Evolutionary conservation across 2,888 invertebrate species (phyloP).

Genomic region (Phyto melanocephala): DNA sequence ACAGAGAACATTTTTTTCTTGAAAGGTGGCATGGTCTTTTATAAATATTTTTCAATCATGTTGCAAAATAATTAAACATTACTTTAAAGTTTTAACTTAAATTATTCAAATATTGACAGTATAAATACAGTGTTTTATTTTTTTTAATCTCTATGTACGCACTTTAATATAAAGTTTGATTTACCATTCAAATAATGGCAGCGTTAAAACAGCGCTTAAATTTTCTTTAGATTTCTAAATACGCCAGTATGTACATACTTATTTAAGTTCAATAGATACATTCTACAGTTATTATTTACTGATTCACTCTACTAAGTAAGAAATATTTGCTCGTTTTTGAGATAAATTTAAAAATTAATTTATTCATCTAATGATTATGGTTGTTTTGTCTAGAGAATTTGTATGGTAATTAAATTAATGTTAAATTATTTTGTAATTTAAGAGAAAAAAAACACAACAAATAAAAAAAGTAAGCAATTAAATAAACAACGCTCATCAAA

Average conservation of each 20-base stretch:
- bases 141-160: too few relatives aligned
- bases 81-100: not conserved
- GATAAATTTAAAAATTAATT: constrained; percentile 28
- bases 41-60: too few relatives aligned
- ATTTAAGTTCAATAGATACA: too few relatives aligned
- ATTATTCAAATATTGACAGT: constrained; percentile 22
- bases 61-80: not conserved
- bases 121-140: constrained; percentile 24
- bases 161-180: too few relatives aligned
- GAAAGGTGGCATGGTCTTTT: too few relatives aligned
- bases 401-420: constrained; percentile 42
- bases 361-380: constrained; percentile 47
- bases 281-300: not conserved
- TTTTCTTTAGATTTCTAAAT: too few relatives aligned
- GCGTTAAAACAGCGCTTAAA: too few relatives aligned
- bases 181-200: too few relatives aligned
- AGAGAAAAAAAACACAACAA: not conserved
- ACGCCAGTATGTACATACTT: too few relatives aligned
- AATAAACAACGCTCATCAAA: constrained; percentile 14
- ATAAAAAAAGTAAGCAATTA: constrained; percentile 13
- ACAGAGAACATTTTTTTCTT: too few relatives aligned
- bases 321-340: not conserved
- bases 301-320: not conserved
- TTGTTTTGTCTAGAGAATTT: constrained; percentile 45
- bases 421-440: constrained; percentile 23